These are phyloP conservation scores for Mercenaria mercenaria DNA, from an alignment of 1,140 invertebrate species.

Conservation along the genomic window DNA sequence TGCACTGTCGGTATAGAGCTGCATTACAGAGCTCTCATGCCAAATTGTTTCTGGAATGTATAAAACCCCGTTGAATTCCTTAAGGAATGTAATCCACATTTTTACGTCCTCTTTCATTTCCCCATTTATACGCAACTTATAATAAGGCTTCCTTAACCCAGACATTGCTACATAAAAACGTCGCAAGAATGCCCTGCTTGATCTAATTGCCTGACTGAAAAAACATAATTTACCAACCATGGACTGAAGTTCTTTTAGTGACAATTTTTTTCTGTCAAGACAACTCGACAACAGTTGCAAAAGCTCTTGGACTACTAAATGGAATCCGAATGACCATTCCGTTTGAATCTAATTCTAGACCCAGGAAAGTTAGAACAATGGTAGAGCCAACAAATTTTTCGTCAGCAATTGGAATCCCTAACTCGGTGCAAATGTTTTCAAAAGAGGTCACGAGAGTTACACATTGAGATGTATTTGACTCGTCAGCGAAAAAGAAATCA, in stretches of 20 bases:
- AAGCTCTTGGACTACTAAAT: background rate
- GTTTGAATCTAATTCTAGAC: background rate
- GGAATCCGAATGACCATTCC: background rate
- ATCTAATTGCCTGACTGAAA: background rate
- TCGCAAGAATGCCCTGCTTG: background rate
- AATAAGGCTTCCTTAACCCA: background rate
- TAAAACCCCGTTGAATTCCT: conserved; percentile 44
- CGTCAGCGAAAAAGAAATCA: too few species aligned
- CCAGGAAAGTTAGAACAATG: background rate
- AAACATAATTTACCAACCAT: background rate
- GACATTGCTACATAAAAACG: background rate
- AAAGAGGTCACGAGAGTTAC: too few species aligned
- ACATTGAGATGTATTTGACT: too few species aligned
- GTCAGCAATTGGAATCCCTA: too few species aligned
- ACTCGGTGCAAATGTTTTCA: too few species aligned
- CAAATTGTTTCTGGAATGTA: conserved; percentile 36
- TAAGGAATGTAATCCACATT: conserved; percentile 35
- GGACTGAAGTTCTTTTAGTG: background rate
- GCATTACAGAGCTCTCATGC: conserved; percentile 21
- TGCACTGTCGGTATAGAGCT: conserved; percentile 65
- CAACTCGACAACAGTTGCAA: background rate
- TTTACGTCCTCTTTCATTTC: background rate
- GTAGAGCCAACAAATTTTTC: too few species aligned
- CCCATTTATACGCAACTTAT: background rate
- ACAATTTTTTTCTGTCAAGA: background rate